A percentile compares a stretch with the other conserved stretches of the same genome.
phyloP scores from a whole-genome alignment of 1,140 invertebrate genomes.

The Leptestheria dahalacensis region DNA sequence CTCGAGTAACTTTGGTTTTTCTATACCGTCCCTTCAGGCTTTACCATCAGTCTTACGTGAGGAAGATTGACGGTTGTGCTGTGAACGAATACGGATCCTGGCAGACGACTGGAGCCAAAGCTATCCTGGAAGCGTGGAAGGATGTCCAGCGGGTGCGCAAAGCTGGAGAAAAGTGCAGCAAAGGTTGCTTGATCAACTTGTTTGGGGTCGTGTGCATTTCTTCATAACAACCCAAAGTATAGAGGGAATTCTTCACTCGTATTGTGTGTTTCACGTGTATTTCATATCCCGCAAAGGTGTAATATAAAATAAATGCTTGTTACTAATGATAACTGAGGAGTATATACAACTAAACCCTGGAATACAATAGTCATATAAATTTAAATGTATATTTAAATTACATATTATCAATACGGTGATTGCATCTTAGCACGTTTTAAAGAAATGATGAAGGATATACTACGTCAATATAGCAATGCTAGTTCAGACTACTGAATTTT shows the following conservation, averaged over 20 bases:
- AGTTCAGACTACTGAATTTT: too few species aligned
- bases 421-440: too few species aligned
- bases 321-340: too few species aligned
- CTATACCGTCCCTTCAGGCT: background rate
- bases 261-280: background rate
- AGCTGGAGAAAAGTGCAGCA: background rate
- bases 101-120: background rate
- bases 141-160: background rate
- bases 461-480: too few species aligned
- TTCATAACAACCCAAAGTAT: background rate
- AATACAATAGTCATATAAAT: too few species aligned
- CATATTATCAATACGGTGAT: too few species aligned
- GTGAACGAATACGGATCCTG: background rate
- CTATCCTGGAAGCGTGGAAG: background rate
- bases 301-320: too few species aligned
- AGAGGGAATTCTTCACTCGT: background rate
- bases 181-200: background rate
- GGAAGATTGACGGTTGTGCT: conserved; percentile 1
- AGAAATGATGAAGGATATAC: too few species aligned
- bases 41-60: background rate
- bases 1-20: background rate
- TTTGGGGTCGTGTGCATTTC: background rate
- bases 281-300: too few species aligned
- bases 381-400: too few species aligned
- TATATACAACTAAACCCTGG: too few species aligned